Evolutionary conservation across 1,140 invertebrate genomes (phyloP).

Genomic region (Chironomus striatipennis): DNA sequence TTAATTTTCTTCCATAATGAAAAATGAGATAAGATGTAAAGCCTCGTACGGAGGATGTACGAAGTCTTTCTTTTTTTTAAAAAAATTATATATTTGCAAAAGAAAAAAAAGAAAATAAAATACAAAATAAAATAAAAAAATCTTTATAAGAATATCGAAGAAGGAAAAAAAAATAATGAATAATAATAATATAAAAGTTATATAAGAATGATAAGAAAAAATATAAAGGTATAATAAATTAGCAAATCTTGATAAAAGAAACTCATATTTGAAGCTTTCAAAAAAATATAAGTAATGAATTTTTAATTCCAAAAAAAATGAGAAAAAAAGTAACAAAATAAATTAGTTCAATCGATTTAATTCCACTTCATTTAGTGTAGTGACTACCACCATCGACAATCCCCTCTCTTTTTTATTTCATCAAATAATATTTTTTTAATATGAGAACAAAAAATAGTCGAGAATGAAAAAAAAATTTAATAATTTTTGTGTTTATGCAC

Average conservation of each 20-base stretch:
- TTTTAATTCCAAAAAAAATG: not conserved
- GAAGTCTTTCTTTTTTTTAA: slow-evolving; percentile 7
- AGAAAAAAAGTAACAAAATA: not conserved
- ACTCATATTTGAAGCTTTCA: not conserved
- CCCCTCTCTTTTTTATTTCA: not conserved
- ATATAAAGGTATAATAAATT: not conserved
- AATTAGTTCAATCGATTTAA: not conserved
- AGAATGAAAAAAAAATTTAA: too few relatives aligned
- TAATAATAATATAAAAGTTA: not conserved
- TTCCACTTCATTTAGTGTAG: not conserved
- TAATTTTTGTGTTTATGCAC: too few relatives aligned
- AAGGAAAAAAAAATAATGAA: not conserved
- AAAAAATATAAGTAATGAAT: not conserved
- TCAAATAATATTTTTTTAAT: too few relatives aligned
- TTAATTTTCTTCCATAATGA: slow-evolving; percentile 22
- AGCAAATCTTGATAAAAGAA: slow-evolving; percentile 15
- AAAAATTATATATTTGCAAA: slow-evolving; percentile 15
- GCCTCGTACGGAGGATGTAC: not conserved
- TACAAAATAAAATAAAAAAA: not conserved
- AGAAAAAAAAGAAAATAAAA: not conserved
- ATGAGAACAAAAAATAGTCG: too few relatives aligned
- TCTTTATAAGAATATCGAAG: slow-evolving; percentile 22
- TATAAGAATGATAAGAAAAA: slow-evolving; percentile 22
- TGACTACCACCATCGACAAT: not conserved
- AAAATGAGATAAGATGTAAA: not conserved